phyloP scores from a whole-genome alignment of 2,113 vertebrate species.

The Carettochelys insculpta region DNA sequence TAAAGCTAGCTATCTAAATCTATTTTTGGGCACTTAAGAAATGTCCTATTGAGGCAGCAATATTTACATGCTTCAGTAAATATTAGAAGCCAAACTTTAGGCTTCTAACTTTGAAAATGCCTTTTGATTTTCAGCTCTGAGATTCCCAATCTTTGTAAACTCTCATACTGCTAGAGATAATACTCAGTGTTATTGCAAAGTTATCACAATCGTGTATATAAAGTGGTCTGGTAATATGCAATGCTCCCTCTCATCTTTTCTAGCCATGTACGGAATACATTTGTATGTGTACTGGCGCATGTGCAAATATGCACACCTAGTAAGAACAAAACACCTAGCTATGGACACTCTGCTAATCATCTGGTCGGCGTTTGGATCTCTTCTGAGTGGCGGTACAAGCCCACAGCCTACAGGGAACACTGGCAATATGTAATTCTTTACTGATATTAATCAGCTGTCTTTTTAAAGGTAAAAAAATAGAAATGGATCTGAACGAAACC shows the following conservation, averaged over 20 bases:
- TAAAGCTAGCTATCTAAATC: constrained; percentile 3
- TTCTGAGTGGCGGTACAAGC: no score
- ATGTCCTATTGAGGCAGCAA: neutral
- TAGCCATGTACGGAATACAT: no score
- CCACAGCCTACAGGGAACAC: no score
- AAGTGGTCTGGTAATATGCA: neutral
- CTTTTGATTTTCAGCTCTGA: neutral
- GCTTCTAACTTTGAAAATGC: neutral
- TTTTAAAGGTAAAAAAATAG: neutral
- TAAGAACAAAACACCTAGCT: no score
- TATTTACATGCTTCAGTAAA: neutral
- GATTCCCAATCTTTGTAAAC: neutral
- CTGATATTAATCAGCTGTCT: neutral
- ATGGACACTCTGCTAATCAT: no score
- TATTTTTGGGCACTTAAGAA: neutral
- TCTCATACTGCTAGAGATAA: neutral
- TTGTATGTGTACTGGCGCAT: no score
- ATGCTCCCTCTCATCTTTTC: no score
- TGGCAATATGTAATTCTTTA: neutral
- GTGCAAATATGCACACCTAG: no score
- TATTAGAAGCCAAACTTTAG: neutral
- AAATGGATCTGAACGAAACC: neutral
- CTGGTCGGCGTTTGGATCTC: no score
- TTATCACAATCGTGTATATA: neutral
- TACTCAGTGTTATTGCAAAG: neutral